These are phyloP conservation scores for Eilema griseolum DNA, from an alignment of 2,888 invertebrate genomes.

Conservation along the genomic window DNA sequence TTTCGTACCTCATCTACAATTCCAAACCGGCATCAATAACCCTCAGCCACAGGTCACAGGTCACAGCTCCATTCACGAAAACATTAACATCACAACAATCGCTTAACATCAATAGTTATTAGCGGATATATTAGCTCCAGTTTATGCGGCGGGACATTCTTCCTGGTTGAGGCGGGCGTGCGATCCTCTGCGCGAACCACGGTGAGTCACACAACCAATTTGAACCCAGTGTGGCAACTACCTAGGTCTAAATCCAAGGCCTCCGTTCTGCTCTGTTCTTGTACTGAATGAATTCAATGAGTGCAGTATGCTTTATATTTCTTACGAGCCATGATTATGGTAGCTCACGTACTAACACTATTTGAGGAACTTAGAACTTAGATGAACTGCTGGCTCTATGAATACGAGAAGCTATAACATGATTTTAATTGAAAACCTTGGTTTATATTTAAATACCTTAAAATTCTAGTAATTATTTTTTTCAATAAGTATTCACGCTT, in stretches of 20 bases:
- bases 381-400: too few species aligned
- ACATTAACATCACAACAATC: constrained; percentile 17
- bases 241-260: not conserved
- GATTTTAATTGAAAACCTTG: too few species aligned
- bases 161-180: not conserved
- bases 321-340: not conserved
- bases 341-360: not conserved
- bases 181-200: not conserved
- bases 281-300: not conserved
- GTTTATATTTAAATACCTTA: too few species aligned
- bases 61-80: constrained; percentile 6
- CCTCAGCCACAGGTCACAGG: not conserved
- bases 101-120: constrained; percentile 16
- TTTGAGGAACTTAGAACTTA: not conserved
- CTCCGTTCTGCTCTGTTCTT: too few species aligned
- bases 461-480: too few species aligned
- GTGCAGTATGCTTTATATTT: not conserved
- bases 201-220: not conserved
- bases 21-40: not conserved
- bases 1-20: constrained; percentile 17
- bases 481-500: too few species aligned
- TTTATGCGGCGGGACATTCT: constrained; percentile 20
- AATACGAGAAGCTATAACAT: too few species aligned
- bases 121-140: constrained; percentile 26
- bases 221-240: not conserved